Percentiles rank a stretch among this genome's conserved stretches.
phyloP scores from a whole-genome alignment of 35 echinoderm and acorn worm species.

The Lytechinus pictus region DNA sequence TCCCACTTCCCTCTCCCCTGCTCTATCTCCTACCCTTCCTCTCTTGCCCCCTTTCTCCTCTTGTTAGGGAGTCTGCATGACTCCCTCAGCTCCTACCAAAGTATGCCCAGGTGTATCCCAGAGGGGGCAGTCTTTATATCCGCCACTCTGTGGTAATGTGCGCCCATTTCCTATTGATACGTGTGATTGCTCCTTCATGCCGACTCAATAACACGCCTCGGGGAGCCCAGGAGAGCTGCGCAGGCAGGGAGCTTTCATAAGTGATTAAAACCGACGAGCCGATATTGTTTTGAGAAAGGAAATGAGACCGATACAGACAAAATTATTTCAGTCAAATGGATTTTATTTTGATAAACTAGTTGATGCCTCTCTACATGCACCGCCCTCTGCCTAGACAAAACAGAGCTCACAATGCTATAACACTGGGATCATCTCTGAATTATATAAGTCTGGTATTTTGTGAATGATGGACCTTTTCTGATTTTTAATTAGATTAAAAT shows the following conservation, averaged over 20 bases:
- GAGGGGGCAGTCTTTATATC: neutral
- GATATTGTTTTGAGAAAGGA: neutral
- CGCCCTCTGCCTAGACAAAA: neutral
- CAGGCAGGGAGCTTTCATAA: neutral
- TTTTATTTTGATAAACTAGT: neutral
- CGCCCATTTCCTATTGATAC: neutral
- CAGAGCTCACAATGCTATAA: neutral
- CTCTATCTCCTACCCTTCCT: neutral
- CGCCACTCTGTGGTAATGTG: neutral
- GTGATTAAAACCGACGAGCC: neutral
- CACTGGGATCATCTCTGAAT: neutral
- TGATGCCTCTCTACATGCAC: neutral
- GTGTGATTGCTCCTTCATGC: neutral
- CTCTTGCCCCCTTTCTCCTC: neutral
- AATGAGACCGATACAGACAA: constrained; percentile 1
- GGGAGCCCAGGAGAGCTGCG: neutral
- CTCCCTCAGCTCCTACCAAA: neutral
- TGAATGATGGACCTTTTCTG: neutral
- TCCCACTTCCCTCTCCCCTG: neutral
- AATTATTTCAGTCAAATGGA: neutral
- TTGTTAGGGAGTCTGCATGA: too few relatives aligned
- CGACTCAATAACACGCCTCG: constrained; percentile 8
- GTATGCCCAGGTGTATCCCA: neutral
- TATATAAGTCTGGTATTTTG: neutral
- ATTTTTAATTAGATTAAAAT: neutral